Conservation (phyloP, 2,888 invertebrate genomes). For the Drosophila anomelani region DNA sequence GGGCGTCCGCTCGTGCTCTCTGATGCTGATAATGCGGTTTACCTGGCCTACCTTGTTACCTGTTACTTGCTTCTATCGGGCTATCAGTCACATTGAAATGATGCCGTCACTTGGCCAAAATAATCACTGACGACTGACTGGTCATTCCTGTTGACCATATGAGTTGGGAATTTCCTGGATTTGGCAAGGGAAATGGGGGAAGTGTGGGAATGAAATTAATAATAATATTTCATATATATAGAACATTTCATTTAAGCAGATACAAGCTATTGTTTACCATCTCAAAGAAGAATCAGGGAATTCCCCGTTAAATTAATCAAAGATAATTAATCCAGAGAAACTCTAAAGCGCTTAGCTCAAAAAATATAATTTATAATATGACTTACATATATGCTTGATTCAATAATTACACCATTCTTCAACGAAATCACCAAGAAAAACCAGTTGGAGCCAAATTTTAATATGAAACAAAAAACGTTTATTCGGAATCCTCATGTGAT, state of each 20-base stretch:
- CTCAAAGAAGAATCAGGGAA: neutral
- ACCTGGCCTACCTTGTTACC: slow-evolving; percentile 16
- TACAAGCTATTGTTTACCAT: neutral
- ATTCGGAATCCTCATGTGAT: slow-evolving; percentile 6
- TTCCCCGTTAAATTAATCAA: neutral
- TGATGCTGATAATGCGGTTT: slow-evolving; percentile 52
- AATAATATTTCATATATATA: neutral
- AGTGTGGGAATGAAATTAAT: neutral
- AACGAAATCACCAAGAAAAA: neutral
- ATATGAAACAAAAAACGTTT: slow-evolving; percentile 6
- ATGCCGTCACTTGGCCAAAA: slow-evolving; percentile 59
- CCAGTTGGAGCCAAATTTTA: slow-evolving; percentile 18
- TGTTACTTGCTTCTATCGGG: neutral
- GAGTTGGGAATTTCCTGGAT: slow-evolving; percentile 2
- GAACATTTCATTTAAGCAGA: too few species aligned
- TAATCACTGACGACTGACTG: slow-evolving; percentile 40
- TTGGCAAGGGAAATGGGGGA: neutral
- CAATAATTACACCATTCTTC: slow-evolving; percentile 14
- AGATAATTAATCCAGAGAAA: neutral
- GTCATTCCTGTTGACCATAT: slow-evolving; percentile 37
- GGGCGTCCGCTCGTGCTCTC: slow-evolving; percentile 29
- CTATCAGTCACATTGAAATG: slow-evolving; percentile 37
- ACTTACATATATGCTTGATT: neutral
- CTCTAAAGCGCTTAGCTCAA: neutral
- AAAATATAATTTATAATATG: slow-evolving; percentile 1